Base-by-base conservation (phyloP, 1,140 invertebrate species). In the Chironomus striatipennis region DNA sequence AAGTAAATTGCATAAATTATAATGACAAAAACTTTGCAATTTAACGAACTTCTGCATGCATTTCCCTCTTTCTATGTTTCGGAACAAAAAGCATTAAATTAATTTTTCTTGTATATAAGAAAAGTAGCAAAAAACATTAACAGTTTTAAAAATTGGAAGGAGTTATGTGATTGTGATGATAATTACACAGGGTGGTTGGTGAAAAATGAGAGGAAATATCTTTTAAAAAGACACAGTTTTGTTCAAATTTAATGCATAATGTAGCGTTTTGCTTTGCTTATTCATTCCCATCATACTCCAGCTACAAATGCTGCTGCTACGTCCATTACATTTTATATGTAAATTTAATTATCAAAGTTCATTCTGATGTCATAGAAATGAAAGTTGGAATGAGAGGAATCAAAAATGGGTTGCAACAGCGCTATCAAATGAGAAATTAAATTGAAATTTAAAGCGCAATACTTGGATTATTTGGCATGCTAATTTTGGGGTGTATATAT, bases 271-370 rank as follows among this genome's bases (percentile, higher is more conserved):
- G 47, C 12, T 57, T 4, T 57, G 9, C 12, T 34, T 4, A 12
- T 57, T 1, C 47, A 57, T 57, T 57, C 5, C 10, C 47, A 57
- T 15, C 12, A 15, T 57, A 34, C 24, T 34, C 24, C 24, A 2
- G 5, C 24, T 34, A 1, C 24, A 2, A 1, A 34, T 34, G 24
- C 1, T 34, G 24, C 24, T 34, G 24, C 24, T 34, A 34, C 47
- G 47, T 57, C 47, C 47, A 57, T 57, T 57, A 57, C 47, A 57
- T 57, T 57, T 57, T 12, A 57, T 57, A 57, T 57, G 47, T 57
- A 57, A 57, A 57, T 57, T 57, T 57, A 57, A 57, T 57, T 57
- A 57, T 57, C 47, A 57, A 57, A 57, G 47, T 57, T 57, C 47
- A 57, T 15, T 57, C n/a, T n/a, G 8, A 57, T 57, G 47, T 57